These are phyloP conservation scores for Vireo altiloquus DNA, from an alignment of 2,113 vertebrate species.

Conservation along the genomic window DNA sequence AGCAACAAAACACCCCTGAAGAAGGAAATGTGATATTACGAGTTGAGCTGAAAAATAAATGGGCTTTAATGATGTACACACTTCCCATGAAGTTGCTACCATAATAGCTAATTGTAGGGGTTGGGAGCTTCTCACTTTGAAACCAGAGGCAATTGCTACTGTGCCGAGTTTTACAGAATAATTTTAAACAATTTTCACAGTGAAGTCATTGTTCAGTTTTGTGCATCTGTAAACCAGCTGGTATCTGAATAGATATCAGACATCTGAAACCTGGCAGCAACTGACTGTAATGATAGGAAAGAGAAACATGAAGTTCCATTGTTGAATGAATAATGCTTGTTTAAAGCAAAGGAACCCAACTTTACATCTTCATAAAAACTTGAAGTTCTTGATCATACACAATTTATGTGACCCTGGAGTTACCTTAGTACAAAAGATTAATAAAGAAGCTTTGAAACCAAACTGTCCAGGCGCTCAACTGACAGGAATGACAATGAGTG, in stretches of 20 bases:
- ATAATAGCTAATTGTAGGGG: background rate
- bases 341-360: background rate
- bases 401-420: background rate
- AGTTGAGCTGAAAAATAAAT: background rate
- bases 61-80: background rate
- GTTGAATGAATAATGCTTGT: background rate
- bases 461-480: background rate
- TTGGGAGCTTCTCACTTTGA: background rate
- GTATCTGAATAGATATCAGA: background rate
- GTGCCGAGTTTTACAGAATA: background rate
- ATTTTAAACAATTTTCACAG: background rate
- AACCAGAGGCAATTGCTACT: background rate
- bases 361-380: background rate
- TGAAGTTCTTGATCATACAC: background rate
- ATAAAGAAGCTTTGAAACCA: background rate
- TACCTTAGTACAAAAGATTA: background rate
- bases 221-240: background rate
- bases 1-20: background rate
- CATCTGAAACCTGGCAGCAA: background rate
- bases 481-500: background rate
- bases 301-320: background rate
- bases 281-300: background rate
- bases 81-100: background rate
- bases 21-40: background rate
- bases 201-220: background rate